Base-by-base conservation (phyloP, 2,113 vertebrate species). In the Podarcis raffonei region DNA sequence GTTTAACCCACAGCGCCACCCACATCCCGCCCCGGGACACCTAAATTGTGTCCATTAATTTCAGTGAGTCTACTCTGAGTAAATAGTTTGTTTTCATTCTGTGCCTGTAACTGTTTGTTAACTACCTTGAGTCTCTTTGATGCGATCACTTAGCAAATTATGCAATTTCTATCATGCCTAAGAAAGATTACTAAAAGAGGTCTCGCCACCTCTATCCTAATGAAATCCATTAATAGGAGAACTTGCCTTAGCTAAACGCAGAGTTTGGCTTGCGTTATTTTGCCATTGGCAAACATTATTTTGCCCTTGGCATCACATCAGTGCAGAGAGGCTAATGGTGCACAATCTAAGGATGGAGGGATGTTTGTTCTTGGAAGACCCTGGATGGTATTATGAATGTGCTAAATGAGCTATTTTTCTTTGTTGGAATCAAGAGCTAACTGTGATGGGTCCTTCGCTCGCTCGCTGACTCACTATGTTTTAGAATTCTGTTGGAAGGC, bases 261-360 rank as follows among this genome's bases (percentile, higher is more conserved):
- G 93, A 62, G 59, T 92, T 91, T 85, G 84, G 84, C 79, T 95
- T 91, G 84, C 77, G 1, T 92, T 90, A 84, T 90, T 93, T 94
- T 95, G 93, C 94, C 90, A 91, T 96, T 93, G 92, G 93, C 92
- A 62, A 62, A 95, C 95, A 93, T 89, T 93, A 94, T 94, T 48
- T 48, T 11, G 48, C 48, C 48, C 48, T 48, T 96, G 95, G 94
- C 94, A 93, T 93, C 2, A 2, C 91, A 88, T 93, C 91, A 91
- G 90, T 95, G 90, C 87, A 80, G 65, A 93, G 92, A 93, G 92
- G 90, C 94, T 94, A 81, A 92, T 93, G 94, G 93, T 93, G 83
- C 57, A 89, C 90, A 85, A 27, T 39, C 92, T 0, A 86, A 94
- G 86, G 89, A 77, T 74, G 86, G 88, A 89, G 93, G 94, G 93